phyloP scores from a whole-genome alignment of 2,797 vertebrate genomes.

The Phylloscopus collybita region DNA sequence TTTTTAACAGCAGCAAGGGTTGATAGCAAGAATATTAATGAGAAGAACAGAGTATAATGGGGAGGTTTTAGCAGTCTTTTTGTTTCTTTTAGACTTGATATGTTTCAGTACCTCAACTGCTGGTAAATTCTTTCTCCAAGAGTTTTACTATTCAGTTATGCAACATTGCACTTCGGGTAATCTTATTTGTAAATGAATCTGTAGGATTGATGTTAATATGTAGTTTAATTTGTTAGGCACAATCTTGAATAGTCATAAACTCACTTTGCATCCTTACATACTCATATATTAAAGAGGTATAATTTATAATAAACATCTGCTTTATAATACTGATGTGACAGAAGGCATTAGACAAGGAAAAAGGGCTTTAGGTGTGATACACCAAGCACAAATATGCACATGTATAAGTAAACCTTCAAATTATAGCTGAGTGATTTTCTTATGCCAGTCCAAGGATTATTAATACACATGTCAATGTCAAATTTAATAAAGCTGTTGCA shows the following conservation, averaged over 20 bases:
- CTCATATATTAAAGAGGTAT: constrained; percentile 54
- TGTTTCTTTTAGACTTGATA: constrained; percentile 22
- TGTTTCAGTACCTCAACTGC: not conserved
- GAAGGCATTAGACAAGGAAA: constrained; percentile 65
- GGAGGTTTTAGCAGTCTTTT: constrained; percentile 14
- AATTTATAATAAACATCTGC: constrained; percentile 76
- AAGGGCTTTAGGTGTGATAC: constrained; percentile 44
- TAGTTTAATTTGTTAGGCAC: constrained; percentile 63
- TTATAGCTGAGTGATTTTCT: constrained; percentile 64
- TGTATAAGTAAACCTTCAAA: constrained; percentile 72
- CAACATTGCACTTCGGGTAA: constrained; percentile 46
- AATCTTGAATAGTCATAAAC: constrained; percentile 67
- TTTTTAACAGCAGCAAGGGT: not conserved
- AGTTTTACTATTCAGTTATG: constrained; percentile 22
- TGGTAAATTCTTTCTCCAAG: not conserved
- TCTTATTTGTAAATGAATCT: constrained; percentile 71
- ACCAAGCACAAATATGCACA: constrained; percentile 54
- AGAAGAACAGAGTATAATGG: constrained; percentile 3
- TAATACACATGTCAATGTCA: constrained; percentile 65
- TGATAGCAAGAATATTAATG: not conserved
- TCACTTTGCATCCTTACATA: constrained; percentile 61
- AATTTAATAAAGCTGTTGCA: constrained; percentile 57
- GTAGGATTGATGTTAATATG: constrained; percentile 48
- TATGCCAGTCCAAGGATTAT: constrained; percentile 66
- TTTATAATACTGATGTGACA: constrained; percentile 68